Evolutionary conservation across 35 echinoderm and acorn worm species (phyloP).

Genomic region (Anneissia japonica): DNA sequence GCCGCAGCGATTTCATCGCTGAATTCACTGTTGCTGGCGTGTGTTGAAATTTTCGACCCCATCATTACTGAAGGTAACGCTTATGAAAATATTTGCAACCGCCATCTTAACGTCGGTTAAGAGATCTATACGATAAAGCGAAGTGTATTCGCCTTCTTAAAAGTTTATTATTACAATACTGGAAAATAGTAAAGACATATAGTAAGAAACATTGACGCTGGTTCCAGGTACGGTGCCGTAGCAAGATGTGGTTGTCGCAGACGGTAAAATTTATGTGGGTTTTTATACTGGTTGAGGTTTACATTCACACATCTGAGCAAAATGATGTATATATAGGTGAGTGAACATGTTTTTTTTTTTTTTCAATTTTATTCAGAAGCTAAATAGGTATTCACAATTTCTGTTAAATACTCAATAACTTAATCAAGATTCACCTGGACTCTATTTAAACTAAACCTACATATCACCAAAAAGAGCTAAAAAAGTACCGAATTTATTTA

Average conservation of each 20-base stretch:
- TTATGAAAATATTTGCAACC: background rate
- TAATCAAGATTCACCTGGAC: no score
- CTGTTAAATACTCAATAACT: no score
- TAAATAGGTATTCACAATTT: no score
- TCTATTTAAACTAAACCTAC: no score
- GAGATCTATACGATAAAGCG: background rate
- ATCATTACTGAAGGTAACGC: background rate
- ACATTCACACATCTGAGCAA: background rate
- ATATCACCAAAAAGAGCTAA: no score
- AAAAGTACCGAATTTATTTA: no score
- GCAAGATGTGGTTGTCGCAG: background rate
- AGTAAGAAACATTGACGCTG: background rate
- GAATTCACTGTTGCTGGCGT: background rate
- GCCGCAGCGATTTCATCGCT: background rate
- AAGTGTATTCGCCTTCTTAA: background rate
- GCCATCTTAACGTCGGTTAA: background rate
- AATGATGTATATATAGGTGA: background rate
- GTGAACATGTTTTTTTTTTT: background rate
- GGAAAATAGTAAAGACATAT: background rate
- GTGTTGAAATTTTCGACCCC: background rate
- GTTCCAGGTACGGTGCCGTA: background rate
- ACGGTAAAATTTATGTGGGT: background rate
- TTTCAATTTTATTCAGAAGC: no score
- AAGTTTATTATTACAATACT: background rate
- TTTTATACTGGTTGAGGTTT: background rate